Evolutionary conservation across 2,797 vertebrate genomes (phyloP).

Genomic region (Prionace glauca): DNA sequence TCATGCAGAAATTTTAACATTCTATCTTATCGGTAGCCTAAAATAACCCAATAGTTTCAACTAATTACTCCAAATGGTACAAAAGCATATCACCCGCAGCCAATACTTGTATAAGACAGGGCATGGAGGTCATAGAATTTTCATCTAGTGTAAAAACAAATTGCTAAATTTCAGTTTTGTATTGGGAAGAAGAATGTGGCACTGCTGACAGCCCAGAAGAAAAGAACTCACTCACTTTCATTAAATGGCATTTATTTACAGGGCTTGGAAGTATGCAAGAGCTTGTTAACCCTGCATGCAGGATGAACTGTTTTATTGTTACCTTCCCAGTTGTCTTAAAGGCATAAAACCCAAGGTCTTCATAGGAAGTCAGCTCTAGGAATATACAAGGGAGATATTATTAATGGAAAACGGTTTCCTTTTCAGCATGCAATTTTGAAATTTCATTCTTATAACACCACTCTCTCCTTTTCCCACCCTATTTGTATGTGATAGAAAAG

Average conservation of each 20-base stretch:
- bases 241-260: background rate
- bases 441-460: background rate
- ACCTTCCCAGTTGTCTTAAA: conserved; percentile 80
- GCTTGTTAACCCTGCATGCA: background rate
- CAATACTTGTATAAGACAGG: background rate
- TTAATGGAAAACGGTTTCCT: background rate
- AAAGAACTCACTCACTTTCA: background rate
- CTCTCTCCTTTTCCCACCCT: background rate
- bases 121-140: background rate
- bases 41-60: background rate
- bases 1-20: background rate
- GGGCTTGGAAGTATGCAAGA: background rate
- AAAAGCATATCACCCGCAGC: background rate
- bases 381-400: conserved; percentile 21
- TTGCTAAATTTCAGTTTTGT: background rate
- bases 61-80: background rate
- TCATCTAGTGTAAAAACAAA: background rate
- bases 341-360: conserved; percentile 77
- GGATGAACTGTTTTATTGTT: conserved; percentile 9
- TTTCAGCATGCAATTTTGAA: background rate
- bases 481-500: background rate
- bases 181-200: background rate
- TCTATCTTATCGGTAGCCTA: background rate
- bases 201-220: background rate
- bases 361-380: conserved; percentile 81